A percentile compares a stretch with the other conserved stretches of the same genome.
Evolutionary conservation across 2,113 vertebrate genomes (phyloP).

Genomic region (Chinchilla lanigera): DNA sequence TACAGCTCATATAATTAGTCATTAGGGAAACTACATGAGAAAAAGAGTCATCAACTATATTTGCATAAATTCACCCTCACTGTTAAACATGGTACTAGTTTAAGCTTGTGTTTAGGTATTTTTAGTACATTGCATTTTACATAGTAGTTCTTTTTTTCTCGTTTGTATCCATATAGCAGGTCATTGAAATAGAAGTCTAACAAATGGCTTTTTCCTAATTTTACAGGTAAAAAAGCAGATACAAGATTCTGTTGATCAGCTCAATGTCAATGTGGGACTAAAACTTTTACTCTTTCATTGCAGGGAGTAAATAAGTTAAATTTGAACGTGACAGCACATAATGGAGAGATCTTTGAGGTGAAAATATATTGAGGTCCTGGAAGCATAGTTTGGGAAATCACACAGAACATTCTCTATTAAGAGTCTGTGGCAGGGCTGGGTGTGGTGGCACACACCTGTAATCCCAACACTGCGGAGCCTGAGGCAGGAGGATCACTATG

Average conservation of each 20-base stretch:
- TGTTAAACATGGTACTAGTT: conserved; percentile 6
- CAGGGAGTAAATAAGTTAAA: background rate
- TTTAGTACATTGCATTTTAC: background rate
- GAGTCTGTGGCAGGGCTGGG: background rate
- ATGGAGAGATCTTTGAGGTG: conserved; percentile 32
- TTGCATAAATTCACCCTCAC: conserved; percentile 39
- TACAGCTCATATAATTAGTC: background rate
- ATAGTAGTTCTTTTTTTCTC: background rate
- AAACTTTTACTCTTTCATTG: background rate
- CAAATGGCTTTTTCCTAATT: conserved; percentile 6
- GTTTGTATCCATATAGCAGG: background rate
- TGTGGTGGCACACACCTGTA: background rate
- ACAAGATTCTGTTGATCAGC: background rate
- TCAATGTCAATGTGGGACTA: background rate
- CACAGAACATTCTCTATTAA: background rate
- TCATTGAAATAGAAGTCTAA: background rate
- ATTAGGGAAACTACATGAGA: background rate
- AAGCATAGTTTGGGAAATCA: background rate
- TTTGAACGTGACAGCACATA: background rate
- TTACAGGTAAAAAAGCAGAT: conserved; percentile 14
- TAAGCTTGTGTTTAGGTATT: background rate
- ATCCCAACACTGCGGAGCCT: background rate
- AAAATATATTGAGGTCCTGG: background rate
- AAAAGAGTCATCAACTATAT: background rate
- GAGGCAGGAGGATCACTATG: background rate